Base-by-base conservation (phyloP, 2,888 invertebrate genomes). In the Yponomeuta sedellus region DNA sequence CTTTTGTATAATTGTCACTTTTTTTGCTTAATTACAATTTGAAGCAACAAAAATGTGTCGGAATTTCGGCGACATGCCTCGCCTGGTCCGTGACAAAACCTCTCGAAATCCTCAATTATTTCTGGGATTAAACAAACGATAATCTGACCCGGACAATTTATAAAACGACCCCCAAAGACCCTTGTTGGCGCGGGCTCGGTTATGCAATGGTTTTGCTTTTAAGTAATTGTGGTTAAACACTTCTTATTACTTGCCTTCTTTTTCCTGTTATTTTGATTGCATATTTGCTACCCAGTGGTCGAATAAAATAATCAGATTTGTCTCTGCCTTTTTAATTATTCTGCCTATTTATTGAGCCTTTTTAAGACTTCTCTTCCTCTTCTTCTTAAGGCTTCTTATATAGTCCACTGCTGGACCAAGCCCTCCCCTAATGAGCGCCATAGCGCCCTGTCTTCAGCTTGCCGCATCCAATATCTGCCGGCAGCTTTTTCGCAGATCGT, bases 161-260 rank as follows among this genome's bases (percentile, higher is more conserved):
- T 62, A 62, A 62, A 62, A 62, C 39, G 62, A 39, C 39, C 59
- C 34, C 11, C 19, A n/a, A 62, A 34, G 28, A 28, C 62, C 62
- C 39, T 62, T 62, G 39, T 62, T 34, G 62, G 28, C 28, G 34
- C 62, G n/a, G 10, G 70, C 69, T 73, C 71, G 76, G 75, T 74
- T 74, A 75, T 71, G 69, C 72, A 75, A 74, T 71, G 70, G 75
- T 70, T 76, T 76, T 75, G 75, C 75, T 76, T 77, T 62, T 70
- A 68, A 70, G 71, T 75, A 77, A 82, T 79, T 78, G 77, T 75
- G 77, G 76, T 75, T 76, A 72, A 76, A 75, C 72, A 69, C 70
- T 56, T 19, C 19, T 65, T 28, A 19, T 28, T 16, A 57, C 19
- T n/a, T 34, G 25, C 12, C 20, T 20, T 3, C 8, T 58, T 11